phyloP scores from a whole-genome alignment of 2,888 invertebrate genomes.

The Troides aeacus region DNA sequence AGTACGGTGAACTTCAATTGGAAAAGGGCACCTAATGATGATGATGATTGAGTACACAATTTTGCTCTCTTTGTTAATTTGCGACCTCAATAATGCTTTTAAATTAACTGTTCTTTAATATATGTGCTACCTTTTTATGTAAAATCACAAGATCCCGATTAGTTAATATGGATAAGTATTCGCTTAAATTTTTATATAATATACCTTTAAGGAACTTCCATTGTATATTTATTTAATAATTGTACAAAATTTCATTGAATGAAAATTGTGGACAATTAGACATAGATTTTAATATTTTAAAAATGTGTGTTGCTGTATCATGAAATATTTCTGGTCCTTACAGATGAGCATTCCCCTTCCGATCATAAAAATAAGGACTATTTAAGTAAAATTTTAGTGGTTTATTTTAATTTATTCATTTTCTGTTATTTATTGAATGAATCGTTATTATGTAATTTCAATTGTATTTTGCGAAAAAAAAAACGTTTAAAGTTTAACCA shows the following conservation, averaged over 20 bases:
- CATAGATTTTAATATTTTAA: background rate
- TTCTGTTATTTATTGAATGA: background rate
- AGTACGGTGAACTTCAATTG: background rate
- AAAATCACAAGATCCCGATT: conserved; percentile 8
- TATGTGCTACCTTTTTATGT: background rate
- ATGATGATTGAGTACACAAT: background rate
- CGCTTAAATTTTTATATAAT: conserved; percentile 4
- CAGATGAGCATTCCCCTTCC: background rate
- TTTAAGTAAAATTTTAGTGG: background rate
- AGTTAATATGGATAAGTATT: conserved; percentile 2
- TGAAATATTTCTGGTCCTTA: background rate
- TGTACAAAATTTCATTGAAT: conserved; percentile 5
- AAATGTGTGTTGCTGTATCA: background rate
- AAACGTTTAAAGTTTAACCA: no score
- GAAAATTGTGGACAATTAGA: background rate
- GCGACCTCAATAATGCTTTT: conserved; percentile 4
- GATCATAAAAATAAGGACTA: background rate
- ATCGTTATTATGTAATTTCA: no score
- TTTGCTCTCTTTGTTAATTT: conserved; percentile 11
- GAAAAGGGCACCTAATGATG: no score
- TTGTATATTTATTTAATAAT: background rate
- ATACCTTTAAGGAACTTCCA: background rate
- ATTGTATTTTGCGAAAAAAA: no score
- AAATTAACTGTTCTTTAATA: background rate
- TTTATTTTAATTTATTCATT: background rate